Evolutionary conservation across 2,797 vertebrate genomes (phyloP).

Genomic region (Microctenopoma stevenorrisi): DNA sequence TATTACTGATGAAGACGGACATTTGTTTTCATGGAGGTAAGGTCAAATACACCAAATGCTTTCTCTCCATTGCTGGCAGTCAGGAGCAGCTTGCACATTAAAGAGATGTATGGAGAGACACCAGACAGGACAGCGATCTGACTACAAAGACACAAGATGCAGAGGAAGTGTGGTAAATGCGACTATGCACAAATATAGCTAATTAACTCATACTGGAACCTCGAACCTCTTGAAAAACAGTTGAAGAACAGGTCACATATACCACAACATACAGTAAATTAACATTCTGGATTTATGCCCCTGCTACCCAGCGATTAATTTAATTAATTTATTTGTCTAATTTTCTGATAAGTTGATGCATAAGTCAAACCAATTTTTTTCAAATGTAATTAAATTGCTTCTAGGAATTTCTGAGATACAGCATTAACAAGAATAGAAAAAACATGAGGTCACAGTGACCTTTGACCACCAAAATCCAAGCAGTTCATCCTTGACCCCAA

Average conservation of each 20-base stretch:
- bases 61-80: slow-evolving; percentile 50
- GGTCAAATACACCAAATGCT: slow-evolving; percentile 46
- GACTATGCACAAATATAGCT: not conserved
- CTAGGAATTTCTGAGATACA: too few relatives aligned
- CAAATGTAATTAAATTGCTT: too few relatives aligned
- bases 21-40: slow-evolving; percentile 58
- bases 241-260: not conserved
- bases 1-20: slow-evolving; percentile 49
- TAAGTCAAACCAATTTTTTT: too few relatives aligned
- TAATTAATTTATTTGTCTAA: too few relatives aligned
- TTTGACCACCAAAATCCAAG: too few relatives aligned
- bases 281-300: too few relatives aligned
- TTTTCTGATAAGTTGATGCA: too few relatives aligned
- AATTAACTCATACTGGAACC: not conserved
- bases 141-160: slow-evolving; percentile 35
- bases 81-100: slow-evolving; percentile 58
- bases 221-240: not conserved
- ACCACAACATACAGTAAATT: not conserved
- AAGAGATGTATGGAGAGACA: slow-evolving; percentile 51
- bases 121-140: slow-evolving; percentile 36
- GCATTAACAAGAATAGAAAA: too few relatives aligned
- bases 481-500: too few relatives aligned
- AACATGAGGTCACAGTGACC: too few relatives aligned
- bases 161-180: not conserved
- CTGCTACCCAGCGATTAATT: too few relatives aligned